Evolutionary conservation across 2,113 vertebrate genomes (phyloP), one percentile per base, ranked within the genome.

Genomic region (Gadus chalcogrammus): DNA sequence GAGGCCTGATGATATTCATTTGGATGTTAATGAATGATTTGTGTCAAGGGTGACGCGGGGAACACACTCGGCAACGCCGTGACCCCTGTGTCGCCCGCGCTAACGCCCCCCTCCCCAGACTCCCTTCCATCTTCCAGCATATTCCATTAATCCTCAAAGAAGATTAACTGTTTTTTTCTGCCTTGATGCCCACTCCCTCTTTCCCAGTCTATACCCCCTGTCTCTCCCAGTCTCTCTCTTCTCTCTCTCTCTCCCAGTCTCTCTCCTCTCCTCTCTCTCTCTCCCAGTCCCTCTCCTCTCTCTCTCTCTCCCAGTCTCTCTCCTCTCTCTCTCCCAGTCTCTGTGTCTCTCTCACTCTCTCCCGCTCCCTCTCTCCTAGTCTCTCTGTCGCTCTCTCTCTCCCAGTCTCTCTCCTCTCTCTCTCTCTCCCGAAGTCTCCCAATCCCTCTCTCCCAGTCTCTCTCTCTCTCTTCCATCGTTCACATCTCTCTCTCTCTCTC

Each of bases 101-200:
- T 35, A 35, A 35, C 31, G 4, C 31, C 31, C 31, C 28, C 31
- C 31, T 35, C 31, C 31, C 82, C 84, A 72, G 65, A 86, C 81
- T 16, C 86, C 84, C 83, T 84, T 84, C 86, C 80, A 83, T 81
- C 81, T 85, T 83, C 79, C 80, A 86, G 83, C 81, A 80, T 86
- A 88, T 88, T 86, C 80, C 79, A 88, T 85, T 91, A 90, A 91
- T 91, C 90, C 86, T 88, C 79, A 86, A 89, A 90, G 88, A 87
- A 81, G 86, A 85, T 89, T 86, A 88, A 82, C 80, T 77, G 75
- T 82, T 79, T 87, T 86, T 12, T 61, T 22, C 20, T 82, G 87
- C 75, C 85, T 80, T 77, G 81, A 85, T 82, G 83, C 84, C 85
- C 81, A 77, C 84, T 82, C 88, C 84, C 72, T 84, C 88, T 84